These are phyloP conservation scores for Myanophis thanlyinensis DNA, from an alignment of 2,113 vertebrate genomes.

Conservation along the genomic window DNA sequence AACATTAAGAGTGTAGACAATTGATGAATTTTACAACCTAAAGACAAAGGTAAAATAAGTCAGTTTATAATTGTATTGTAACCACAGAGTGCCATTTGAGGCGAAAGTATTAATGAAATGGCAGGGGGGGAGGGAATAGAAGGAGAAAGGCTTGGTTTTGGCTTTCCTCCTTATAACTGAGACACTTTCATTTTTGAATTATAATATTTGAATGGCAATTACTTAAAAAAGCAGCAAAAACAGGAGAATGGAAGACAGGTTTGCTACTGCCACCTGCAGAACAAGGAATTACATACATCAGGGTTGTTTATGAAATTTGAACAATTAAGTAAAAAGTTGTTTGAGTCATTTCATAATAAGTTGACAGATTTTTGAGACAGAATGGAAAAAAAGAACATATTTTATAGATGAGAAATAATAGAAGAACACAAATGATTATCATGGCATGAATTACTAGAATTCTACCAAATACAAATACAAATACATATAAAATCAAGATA, in stretches of 20 bases:
- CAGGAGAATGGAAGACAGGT: background rate
- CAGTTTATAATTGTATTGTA: background rate
- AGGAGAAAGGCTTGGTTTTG: background rate
- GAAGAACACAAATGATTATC: background rate
- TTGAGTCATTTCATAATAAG: background rate
- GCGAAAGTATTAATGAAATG: background rate
- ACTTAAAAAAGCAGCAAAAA: background rate
- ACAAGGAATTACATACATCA: background rate
- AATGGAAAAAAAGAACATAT: background rate
- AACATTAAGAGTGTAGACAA: background rate
- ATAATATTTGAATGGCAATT: background rate
- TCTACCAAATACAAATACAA: background rate
- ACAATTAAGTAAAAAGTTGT: background rate
- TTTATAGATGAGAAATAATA: background rate
- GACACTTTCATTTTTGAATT: background rate
- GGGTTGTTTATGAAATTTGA: background rate
- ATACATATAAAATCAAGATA: background rate
- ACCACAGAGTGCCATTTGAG: background rate
- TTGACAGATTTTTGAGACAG: background rate
- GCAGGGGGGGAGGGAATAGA: background rate
- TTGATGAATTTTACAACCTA: background rate
- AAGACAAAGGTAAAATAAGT: background rate
- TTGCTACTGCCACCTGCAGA: background rate
- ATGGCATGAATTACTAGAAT: background rate
- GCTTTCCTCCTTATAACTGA: background rate